phyloP scores from a whole-genome alignment of 1,140 invertebrate species.

The Drosophila watanabei region DNA sequence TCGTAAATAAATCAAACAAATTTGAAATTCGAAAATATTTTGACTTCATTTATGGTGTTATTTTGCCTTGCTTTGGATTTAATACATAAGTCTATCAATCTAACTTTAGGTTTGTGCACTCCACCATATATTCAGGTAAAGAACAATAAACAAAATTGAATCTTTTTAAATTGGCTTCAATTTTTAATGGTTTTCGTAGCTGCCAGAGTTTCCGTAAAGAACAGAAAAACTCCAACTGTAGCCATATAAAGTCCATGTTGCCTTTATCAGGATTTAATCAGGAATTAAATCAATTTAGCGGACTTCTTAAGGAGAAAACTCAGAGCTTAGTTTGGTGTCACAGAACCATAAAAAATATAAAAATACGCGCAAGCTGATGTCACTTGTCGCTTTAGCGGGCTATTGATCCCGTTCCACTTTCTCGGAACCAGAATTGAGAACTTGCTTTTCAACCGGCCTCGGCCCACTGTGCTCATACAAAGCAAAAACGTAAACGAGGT shows the following conservation, averaged over 20 bases:
- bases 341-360: slow-evolving; percentile 30
- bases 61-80: neutral
- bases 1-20: neutral
- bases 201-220: neutral
- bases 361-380: slow-evolving; percentile 30
- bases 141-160: neutral
- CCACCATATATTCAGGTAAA: neutral
- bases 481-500: slow-evolving; percentile 22
- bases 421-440: slow-evolving; percentile 41
- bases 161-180: neutral
- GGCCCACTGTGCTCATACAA: slow-evolving; percentile 30
- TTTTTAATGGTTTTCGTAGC: neutral
- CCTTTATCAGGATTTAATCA: too few relatives aligned
- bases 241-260: neutral
- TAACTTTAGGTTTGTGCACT: neutral
- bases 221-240: neutral
- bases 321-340: slow-evolving; percentile 24
- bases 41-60: neutral
- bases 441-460: slow-evolving; percentile 24
- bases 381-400: slow-evolving; percentile 34
- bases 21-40: neutral
- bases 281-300: neutral
- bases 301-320: neutral
- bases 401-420: slow-evolving; percentile 54
- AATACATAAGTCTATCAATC: slow-evolving; percentile 10